These are phyloP conservation scores for Brachyptera risi DNA, from an alignment of 2,888 invertebrate species.

Conservation along the genomic window DNA sequence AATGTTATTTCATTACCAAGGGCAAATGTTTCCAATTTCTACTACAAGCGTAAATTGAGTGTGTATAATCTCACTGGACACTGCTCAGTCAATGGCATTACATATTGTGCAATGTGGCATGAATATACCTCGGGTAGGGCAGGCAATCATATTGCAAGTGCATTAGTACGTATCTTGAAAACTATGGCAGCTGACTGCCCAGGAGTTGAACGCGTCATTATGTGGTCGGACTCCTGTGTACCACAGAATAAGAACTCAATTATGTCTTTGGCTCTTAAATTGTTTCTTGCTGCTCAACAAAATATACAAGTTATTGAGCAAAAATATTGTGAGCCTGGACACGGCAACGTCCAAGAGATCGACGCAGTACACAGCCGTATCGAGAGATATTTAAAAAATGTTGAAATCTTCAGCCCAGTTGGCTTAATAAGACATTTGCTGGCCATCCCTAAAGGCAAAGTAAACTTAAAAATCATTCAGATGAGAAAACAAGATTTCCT, in stretches of 20 bases:
- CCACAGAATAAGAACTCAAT: slow-evolving; percentile 11
- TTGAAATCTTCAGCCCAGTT: neutral
- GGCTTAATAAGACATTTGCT: neutral
- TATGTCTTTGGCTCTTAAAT: neutral
- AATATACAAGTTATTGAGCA: neutral
- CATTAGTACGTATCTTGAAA: neutral
- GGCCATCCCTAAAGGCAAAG: neutral
- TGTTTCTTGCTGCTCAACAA: neutral
- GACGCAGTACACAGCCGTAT: slow-evolving; percentile 7
- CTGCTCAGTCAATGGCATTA: neutral
- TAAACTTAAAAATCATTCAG: neutral
- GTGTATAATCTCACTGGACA: neutral
- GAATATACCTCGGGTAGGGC: neutral
- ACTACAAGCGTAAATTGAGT: neutral
- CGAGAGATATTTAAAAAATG: neutral
- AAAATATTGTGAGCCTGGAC: slow-evolving; percentile 1
- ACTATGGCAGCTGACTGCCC: neutral
- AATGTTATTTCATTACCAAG: neutral
- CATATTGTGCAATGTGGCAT: slow-evolving; percentile 1
- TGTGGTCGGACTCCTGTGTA: slow-evolving; percentile 13
- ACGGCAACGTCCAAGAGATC: slow-evolving; percentile 7
- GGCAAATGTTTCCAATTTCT: neutral
- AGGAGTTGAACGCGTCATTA: neutral
- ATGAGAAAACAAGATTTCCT: slow-evolving; percentile 34
- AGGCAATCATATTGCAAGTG: slow-evolving; percentile 11